Evolutionary conservation across 2,888 invertebrate species (phyloP).

Genomic region (Rotaria macrura): DNA sequence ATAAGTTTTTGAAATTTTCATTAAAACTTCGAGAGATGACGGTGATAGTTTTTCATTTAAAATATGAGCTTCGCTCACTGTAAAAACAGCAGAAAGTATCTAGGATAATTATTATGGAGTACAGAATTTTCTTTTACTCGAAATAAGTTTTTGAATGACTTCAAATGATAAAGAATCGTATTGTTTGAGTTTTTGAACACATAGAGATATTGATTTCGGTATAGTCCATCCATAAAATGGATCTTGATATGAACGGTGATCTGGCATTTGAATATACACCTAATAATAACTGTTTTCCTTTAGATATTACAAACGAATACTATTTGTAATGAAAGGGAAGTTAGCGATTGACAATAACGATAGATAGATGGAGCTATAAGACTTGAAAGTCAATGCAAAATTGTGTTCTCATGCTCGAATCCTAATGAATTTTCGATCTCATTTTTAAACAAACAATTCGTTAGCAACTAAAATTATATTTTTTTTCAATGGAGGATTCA

Average conservation of each 20-base stretch:
- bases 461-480: too few species aligned
- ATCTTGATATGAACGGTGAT: conserved; percentile 8
- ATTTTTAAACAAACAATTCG: too few species aligned
- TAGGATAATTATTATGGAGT: neutral
- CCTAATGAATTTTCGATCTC: too few species aligned
- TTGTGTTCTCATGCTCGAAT: too few species aligned
- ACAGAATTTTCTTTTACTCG: neutral
- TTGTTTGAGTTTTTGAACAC: neutral
- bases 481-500: too few species aligned
- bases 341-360: neutral
- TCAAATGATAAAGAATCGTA: neutral
- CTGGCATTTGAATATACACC: too few species aligned
- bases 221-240: neutral
- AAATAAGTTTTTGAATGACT: neutral
- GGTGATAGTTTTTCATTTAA: neutral
- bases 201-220: neutral
- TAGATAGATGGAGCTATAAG: neutral
- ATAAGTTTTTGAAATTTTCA: neutral
- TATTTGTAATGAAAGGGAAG: neutral
- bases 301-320: too few species aligned
- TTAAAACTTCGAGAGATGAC: neutral
- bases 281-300: too few species aligned
- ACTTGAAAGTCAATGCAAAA: too few species aligned
- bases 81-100: neutral
- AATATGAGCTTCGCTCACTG: neutral